Percentiles rank a stretch among this genome's conserved stretches.
Conservation (phyloP, 2,797 vertebrate species). For the Oceanodroma leucorhoa region DNA sequence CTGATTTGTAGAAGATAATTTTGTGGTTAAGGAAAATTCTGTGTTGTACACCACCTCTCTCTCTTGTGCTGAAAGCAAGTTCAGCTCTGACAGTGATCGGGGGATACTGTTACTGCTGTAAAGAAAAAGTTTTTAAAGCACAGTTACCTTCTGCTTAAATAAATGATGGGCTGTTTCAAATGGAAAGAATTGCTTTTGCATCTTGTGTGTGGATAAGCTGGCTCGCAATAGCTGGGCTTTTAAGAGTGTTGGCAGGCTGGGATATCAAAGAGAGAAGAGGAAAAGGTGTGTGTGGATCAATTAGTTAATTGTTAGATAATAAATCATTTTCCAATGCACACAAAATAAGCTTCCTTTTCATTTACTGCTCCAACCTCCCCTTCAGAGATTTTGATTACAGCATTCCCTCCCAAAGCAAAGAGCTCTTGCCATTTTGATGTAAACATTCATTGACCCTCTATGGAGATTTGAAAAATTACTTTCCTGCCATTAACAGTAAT, state of each 20-base stretch:
- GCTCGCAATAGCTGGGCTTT: not conserved
- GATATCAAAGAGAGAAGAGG: not conserved
- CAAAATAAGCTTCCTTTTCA: slow-evolving; percentile 10
- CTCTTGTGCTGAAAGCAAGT: not conserved
- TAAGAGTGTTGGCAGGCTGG: not conserved
- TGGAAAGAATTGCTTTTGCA: not conserved
- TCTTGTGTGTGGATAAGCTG: not conserved
- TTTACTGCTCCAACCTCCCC: not conserved
- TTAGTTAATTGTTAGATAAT: slow-evolving; percentile 11
- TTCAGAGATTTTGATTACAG: not conserved
- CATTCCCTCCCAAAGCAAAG: not conserved
- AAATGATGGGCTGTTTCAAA: not conserved
- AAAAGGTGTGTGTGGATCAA: slow-evolving; percentile 22
- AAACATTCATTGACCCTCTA: not conserved
- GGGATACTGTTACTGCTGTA: not conserved
- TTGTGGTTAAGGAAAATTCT: not conserved
- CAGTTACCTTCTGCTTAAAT: slow-evolving; percentile 1
- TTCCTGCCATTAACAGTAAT: not conserved
- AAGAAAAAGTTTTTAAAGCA: not conserved
- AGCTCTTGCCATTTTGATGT: not conserved
- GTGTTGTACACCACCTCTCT: not conserved
- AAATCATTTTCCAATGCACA: not conserved
- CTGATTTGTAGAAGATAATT: slow-evolving; percentile 10
- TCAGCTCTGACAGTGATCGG: not conserved
- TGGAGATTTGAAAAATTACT: not conserved